Percentiles rank a stretch among this genome's conserved stretches.
phyloP scores from a whole-genome alignment of 2,797 vertebrate species.

The Poliocrania exsul region DNA sequence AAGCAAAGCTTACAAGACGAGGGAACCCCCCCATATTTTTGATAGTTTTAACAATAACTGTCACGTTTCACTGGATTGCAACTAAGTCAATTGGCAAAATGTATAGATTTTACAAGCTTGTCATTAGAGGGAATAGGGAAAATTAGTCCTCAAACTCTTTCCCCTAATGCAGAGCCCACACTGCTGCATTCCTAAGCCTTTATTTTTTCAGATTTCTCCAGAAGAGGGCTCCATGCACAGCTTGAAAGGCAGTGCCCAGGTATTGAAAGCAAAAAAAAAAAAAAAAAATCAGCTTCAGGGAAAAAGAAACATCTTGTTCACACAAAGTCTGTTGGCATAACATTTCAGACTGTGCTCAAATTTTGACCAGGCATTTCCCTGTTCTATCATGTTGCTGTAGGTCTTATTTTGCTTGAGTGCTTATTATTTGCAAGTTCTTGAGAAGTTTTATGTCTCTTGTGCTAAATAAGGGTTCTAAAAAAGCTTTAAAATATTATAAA shows the following conservation, averaged over 20 bases:
- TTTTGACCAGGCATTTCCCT: not conserved
- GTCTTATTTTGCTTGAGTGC: not conserved
- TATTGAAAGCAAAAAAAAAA: slow-evolving; percentile 23
- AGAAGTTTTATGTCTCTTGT: not conserved
- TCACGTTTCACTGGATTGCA: not conserved
- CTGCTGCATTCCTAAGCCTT: slow-evolving; percentile 6
- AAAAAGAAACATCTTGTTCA: not conserved
- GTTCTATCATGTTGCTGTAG: not conserved
- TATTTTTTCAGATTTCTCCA: slow-evolving; percentile 74
- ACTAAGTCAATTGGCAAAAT: not conserved
- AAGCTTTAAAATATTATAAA: not conserved
- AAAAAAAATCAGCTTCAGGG: slow-evolving; percentile 11
- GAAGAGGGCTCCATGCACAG: slow-evolving; percentile 83
- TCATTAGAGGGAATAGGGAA: not conserved
- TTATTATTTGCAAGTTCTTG: not conserved
- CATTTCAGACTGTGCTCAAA: not conserved
- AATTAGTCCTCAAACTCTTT: not conserved
- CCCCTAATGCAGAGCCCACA: not conserved
- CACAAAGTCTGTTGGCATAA: not conserved
- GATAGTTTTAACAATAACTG: not conserved
- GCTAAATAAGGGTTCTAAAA: not conserved
- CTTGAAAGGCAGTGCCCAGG: slow-evolving; percentile 54
- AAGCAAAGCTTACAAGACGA: not conserved
- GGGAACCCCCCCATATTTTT: fast-evolving
- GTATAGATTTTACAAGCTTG: not conserved